Conservation (phyloP, 2,113 vertebrate genomes). For the Oncorhynchus tshawytscha region DNA sequence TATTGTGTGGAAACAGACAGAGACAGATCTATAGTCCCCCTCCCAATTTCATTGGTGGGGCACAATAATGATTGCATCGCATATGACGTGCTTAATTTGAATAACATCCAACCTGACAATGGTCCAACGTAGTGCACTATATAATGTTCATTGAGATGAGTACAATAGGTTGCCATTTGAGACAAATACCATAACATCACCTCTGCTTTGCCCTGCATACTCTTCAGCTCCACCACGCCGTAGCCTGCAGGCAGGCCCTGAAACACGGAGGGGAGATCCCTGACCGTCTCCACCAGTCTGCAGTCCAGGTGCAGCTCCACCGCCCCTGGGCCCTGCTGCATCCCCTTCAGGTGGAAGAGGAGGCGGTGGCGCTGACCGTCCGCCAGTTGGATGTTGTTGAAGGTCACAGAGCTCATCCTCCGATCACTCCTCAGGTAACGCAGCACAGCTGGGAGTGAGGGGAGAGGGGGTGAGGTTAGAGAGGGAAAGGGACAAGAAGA, state of each 20-base stretch:
- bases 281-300: constrained; percentile 81
- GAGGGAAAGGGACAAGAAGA: no score
- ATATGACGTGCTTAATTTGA: no score
- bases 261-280: constrained; percentile 85
- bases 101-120: no score
- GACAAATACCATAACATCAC: constrained; percentile 55
- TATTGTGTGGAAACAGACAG: no score
- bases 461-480: no score
- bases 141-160: no score
- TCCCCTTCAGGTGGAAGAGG: constrained; percentile 83
- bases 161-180: no score
- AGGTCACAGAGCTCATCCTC: constrained; percentile 84
- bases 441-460: constrained; percentile 74
- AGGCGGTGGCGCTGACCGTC: constrained; percentile 89
- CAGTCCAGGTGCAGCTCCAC: constrained; percentile 91
- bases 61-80: no score
- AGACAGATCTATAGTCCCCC: no score
- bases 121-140: no score
- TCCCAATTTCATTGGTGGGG: no score
- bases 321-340: constrained; percentile 74
- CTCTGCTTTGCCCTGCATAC: constrained; percentile 84
- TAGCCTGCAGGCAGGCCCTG: constrained; percentile 73
- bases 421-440: constrained; percentile 88
- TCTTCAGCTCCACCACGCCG: constrained; percentile 78
- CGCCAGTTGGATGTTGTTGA: constrained; percentile 89